These are phyloP conservation scores for Aphis gossypii DNA, from an alignment of 1,140 invertebrate species.

Conservation along the genomic window DNA sequence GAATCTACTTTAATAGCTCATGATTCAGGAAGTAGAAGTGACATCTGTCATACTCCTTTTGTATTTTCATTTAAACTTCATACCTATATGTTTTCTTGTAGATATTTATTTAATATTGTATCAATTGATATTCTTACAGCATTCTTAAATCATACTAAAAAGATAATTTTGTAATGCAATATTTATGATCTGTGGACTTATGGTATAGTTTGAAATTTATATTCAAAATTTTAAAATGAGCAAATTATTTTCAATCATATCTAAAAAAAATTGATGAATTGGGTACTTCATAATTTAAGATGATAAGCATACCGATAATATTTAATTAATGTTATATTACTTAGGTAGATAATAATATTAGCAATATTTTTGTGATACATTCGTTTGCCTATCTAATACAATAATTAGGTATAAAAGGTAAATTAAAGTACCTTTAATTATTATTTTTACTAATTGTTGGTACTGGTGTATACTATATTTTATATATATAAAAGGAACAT, in stretches of 20 bases:
- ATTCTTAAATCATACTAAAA: not conserved
- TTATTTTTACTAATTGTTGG: too few relatives aligned
- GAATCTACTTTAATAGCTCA: not conserved
- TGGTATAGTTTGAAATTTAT: not conserved
- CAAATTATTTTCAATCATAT: not conserved
- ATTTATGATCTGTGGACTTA: not conserved
- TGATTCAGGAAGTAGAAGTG: not conserved
- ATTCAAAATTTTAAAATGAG: not conserved
- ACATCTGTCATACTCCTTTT: not conserved
- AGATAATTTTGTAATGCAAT: not conserved
- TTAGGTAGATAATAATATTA: too few relatives aligned
- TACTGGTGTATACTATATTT: too few relatives aligned
- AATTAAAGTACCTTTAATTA: too few relatives aligned
- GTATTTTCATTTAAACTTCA: not conserved
- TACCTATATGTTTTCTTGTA: not conserved
- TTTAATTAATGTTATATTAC: too few relatives aligned
- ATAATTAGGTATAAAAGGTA: too few relatives aligned
- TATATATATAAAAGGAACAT: too few relatives aligned
- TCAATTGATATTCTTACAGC: not conserved
- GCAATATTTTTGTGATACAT: too few relatives aligned
- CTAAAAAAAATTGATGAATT: not conserved
- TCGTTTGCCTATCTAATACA: too few relatives aligned
- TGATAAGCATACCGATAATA: too few relatives aligned
- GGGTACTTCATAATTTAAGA: too few relatives aligned
- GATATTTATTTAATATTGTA: not conserved